phyloP scores from a whole-genome alignment of 1,140 invertebrate genomes.

The Papilio aristodemus region DNA sequence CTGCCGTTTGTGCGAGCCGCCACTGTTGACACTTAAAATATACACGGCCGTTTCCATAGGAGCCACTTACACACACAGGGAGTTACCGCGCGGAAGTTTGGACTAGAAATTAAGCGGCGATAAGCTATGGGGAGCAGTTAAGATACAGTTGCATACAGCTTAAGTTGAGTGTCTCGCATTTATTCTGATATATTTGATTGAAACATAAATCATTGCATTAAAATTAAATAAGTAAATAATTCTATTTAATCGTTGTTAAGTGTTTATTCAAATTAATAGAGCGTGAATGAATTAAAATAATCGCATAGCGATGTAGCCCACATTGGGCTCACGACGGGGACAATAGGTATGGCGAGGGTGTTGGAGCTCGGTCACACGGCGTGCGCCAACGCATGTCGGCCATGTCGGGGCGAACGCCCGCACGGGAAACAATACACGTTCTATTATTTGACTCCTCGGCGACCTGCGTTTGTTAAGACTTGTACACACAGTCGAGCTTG shows the following conservation, averaged over 20 bases:
- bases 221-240: too few species aligned
- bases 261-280: conserved; percentile 12
- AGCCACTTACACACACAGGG: conserved; percentile 28
- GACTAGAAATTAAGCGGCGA: conserved; percentile 12
- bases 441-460: conserved; percentile 49
- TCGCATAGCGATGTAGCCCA: neutral
- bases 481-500: neutral
- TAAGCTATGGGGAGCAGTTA: conserved; percentile 29
- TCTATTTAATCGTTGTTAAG: too few species aligned
- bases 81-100: conserved; percentile 28
- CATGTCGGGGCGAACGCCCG: conserved; percentile 46
- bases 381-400: conserved; percentile 47
- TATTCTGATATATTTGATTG: neutral
- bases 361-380: conserved; percentile 41
- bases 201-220: too few species aligned
- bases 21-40: conserved; percentile 33
- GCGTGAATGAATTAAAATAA: conserved; percentile 16
- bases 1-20: conserved; percentile 24
- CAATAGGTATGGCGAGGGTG: neutral
- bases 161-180: neutral
- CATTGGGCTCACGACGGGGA: neutral
- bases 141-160: neutral
- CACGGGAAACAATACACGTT: conserved; percentile 46
- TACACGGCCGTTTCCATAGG: conserved; percentile 28
- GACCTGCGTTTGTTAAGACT: conserved; percentile 45